Base-by-base conservation (phyloP, 2,888 invertebrate genomes). In the Hypselothyrea guttata region DNA sequence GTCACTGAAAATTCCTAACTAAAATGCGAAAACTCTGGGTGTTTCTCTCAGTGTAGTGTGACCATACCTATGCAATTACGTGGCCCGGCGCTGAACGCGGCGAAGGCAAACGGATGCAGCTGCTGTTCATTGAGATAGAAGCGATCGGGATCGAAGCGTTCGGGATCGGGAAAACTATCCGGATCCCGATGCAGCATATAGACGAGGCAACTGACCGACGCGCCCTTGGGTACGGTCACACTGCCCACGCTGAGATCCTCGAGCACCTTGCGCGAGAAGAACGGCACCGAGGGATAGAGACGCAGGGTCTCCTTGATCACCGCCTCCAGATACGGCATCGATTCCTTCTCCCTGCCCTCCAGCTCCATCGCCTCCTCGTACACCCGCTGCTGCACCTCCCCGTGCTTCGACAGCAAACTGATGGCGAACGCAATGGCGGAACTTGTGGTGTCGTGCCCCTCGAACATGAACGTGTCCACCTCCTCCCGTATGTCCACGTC, bases 381-480 rank as follows among this genome's bases (percentile, higher is more conserved):
- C 33, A 89, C 88, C 52, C 87, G 89, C 28, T 89, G 88, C 73
- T 92, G 92, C 33, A 91, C 83, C 1, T 90, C 88, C 0, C 89
- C 89, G 78, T 92, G 86, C 63, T 90, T 90, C 1, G 92, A 92
- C 1, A 93, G 79, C 37, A 90, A 81, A 56, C 91, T 92, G 4
- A 93, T 84, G 4, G 91, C 84, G 87, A 91, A 92, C 22, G 90
- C 89, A n/a, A 92, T 89, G 2, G 91, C 91, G 31, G 91, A 90
- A 7, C 91, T 90, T 35, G 92, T 91, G 1, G 92, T 92, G 53
- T 92, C 92, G 56, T 92, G 91, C 0, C 92, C 92, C 76, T 91
- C 92, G 76, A 92, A 92, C 91, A 92, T 91, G 66, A 92, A 92
- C 0, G 92, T 92, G 66, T 92, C 91, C 7, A 92, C 91, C 86